Conservation (phyloP, 2,888 invertebrate species). For the Luffia ferchaultella region DNA sequence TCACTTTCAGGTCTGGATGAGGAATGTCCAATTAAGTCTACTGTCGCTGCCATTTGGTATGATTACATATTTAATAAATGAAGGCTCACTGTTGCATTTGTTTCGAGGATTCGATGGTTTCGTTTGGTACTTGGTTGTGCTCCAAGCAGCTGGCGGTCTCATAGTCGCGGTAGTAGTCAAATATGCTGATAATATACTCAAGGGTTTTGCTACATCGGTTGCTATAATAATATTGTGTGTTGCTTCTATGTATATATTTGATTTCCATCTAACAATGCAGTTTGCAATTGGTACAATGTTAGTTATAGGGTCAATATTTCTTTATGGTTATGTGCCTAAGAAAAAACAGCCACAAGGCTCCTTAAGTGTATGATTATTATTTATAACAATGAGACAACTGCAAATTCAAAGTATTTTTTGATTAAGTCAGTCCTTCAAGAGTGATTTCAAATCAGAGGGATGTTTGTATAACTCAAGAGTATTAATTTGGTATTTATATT, state of each 20-base stretch:
- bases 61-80: constrained; percentile 78
- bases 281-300: constrained; percentile 86
- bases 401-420: no score
- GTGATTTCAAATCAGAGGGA: no score
- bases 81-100: constrained; percentile 74
- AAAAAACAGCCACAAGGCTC: constrained; percentile 21
- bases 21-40: constrained; percentile 95
- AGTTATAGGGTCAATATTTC: constrained; percentile 94
- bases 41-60: constrained; percentile 91
- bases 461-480: no score
- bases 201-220: constrained; percentile 97
- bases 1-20: constrained; percentile 85
- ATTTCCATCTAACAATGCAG: constrained; percentile 86
- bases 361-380: neutral
- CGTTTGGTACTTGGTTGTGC: constrained; percentile 84
- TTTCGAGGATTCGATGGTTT: constrained; percentile 79
- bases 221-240: constrained; percentile 96
- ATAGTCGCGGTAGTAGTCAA: constrained; percentile 98
- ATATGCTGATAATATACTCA: constrained; percentile 98
- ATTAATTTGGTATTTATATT: no score
- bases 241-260: constrained; percentile 91
- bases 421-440: no score
- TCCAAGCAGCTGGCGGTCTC: constrained; percentile 95
- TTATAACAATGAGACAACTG: no score
- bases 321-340: constrained; percentile 86